Evolutionary conservation across 2,797 vertebrate genomes (phyloP).

Genomic region (Dendrocincla fuliginosa): DNA sequence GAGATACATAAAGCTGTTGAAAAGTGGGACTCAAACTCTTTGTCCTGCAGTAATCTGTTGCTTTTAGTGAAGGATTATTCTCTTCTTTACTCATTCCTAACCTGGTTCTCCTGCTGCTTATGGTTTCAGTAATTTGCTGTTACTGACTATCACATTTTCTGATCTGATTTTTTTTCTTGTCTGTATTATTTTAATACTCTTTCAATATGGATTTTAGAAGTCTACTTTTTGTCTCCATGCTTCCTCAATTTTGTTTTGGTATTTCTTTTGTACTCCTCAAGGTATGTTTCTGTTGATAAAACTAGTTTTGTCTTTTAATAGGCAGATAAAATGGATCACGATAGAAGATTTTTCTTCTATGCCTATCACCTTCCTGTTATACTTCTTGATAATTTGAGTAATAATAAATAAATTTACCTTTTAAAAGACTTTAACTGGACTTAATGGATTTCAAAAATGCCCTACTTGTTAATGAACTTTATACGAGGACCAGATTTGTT

Average conservation of each 20-base stretch:
- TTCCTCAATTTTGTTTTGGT: not conserved
- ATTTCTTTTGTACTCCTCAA: not conserved
- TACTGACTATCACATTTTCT: not conserved
- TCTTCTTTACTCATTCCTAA: not conserved
- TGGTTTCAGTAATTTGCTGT: not conserved
- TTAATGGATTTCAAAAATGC: constrained; percentile 36
- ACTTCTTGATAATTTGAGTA: not conserved
- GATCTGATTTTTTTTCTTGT: not conserved
- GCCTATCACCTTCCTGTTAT: not conserved
- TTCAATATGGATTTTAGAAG: not conserved
- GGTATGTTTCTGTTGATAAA: not conserved
- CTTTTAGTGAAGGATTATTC: not conserved
- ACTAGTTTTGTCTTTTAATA: not conserved
- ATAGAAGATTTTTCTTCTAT: not conserved
- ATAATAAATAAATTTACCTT: constrained; percentile 29
- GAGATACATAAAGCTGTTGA: not conserved
- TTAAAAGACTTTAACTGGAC: constrained; percentile 1
- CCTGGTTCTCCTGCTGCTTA: not conserved
- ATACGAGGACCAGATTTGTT: constrained; percentile 35
- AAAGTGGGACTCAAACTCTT: not conserved
- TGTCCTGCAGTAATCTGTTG: not conserved
- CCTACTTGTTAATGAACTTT: constrained; percentile 43
- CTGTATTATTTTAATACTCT: not conserved
- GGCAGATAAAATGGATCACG: not conserved
- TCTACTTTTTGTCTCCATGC: not conserved